phyloP scores from a whole-genome alignment of 1,140 invertebrate genomes.

The Paralvinella palmiformis region DNA sequence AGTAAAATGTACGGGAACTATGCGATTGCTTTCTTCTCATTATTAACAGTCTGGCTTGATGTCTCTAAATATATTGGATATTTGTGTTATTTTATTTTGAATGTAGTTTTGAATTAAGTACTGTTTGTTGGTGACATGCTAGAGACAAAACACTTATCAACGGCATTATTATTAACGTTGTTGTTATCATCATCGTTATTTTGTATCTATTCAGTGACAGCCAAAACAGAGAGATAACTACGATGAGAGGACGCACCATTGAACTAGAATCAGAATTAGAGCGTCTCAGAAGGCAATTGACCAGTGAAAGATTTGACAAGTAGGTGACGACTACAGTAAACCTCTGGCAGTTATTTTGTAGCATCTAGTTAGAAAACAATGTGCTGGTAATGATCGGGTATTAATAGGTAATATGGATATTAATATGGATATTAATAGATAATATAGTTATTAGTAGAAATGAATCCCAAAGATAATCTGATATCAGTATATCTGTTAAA shows the following conservation, averaged over 20 bases:
- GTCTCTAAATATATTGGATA: background rate
- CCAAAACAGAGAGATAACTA: slow-evolving; percentile 45
- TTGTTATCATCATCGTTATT: background rate
- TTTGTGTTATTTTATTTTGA: background rate
- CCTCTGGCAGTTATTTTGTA: no score
- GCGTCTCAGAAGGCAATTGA: slow-evolving; percentile 42
- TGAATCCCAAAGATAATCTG: no score
- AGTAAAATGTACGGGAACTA: slow-evolving; percentile 44
- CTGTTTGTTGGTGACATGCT: background rate
- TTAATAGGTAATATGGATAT: no score
- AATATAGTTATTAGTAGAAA: no score
- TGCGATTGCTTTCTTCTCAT: background rate
- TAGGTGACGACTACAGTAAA: slow-evolving; percentile 16
- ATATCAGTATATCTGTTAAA: no score
- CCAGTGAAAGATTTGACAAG: slow-evolving; percentile 50
- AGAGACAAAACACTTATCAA: background rate
- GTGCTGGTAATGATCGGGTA: no score
- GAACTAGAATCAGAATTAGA: slow-evolving; percentile 49
- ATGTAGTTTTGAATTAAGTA: no score
- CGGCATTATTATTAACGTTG: background rate
- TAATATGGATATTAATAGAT: no score
- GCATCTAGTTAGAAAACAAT: no score
- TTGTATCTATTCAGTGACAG: slow-evolving; percentile 34
- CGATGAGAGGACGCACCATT: slow-evolving; percentile 43
- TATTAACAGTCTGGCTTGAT: no score